Conservation (phyloP, 1,140 invertebrate genomes). For the Drosophila bocki region DNA sequence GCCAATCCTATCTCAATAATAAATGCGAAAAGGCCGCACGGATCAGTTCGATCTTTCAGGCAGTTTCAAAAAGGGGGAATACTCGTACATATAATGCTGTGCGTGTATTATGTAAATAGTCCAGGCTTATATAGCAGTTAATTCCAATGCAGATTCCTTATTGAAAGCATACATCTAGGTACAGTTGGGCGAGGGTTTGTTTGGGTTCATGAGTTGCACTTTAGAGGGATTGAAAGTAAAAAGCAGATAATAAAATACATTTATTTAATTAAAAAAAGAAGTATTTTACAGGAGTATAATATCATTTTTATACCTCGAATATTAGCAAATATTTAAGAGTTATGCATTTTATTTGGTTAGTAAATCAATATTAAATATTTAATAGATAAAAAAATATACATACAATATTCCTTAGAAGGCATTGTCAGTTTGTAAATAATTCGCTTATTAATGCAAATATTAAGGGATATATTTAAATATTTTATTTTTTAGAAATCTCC, state of each 20-base stretch:
- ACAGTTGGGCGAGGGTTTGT: conserved; percentile 8
- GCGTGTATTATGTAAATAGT: conserved; percentile 38
- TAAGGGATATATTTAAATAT: neutral
- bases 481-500: neutral
- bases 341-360: accelerated
- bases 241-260: neutral
- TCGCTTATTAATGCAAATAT: neutral
- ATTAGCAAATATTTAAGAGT: too few species aligned
- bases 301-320: neutral
- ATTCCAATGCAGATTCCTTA: conserved; percentile 8
- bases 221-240: neutral
- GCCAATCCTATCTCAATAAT: conserved; percentile 48
- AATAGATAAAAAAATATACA: neutral
- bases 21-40: conserved; percentile 43
- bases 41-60: conserved; percentile 31
- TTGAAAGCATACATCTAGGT: conserved; percentile 33
- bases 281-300: neutral
- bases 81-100: conserved; percentile 9
- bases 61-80: conserved; percentile 15
- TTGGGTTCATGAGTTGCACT: accelerated
- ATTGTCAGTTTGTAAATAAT: neutral
- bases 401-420: neutral
- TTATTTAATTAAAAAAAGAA: too few species aligned
- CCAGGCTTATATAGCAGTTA: conserved; percentile 3
- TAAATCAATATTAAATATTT: neutral